Conservation (phyloP, 2,797 vertebrate genomes). For the Schizothorax lantsangensis region DNA sequence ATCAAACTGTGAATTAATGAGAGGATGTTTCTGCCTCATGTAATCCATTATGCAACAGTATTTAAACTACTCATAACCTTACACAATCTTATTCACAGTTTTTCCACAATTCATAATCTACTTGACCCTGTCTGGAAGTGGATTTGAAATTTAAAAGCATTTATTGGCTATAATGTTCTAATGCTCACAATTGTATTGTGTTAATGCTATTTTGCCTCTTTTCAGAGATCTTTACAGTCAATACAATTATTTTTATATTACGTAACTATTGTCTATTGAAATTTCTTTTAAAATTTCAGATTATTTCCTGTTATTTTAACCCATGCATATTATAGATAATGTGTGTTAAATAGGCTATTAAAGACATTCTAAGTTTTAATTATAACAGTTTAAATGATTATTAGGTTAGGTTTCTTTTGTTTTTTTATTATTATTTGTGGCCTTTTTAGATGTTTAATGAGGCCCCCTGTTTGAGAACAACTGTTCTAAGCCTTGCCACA, state of each 20-base stretch:
- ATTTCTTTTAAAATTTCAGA: background rate
- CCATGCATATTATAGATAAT: background rate
- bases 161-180: background rate
- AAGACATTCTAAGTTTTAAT: too few relatives aligned
- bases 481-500: too few relatives aligned
- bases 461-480: too few relatives aligned
- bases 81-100: conserved; percentile 35
- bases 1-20: conserved; percentile 61
- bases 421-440: too few relatives aligned
- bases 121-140: conserved; percentile 12
- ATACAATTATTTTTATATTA: background rate
- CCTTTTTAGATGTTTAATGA: background rate
- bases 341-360: background rate
- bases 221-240: background rate
- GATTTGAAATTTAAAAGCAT: background rate
- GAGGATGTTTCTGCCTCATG: background rate
- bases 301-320: background rate
- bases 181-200: background rate
- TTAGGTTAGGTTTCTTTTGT: too few relatives aligned
- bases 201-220: background rate
- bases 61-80: conserved; percentile 53
- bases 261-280: too few relatives aligned
- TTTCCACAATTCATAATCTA: conserved; percentile 4
- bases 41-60: conserved; percentile 46
- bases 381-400: too few relatives aligned